Evolutionary conservation across 2,888 invertebrate genomes (phyloP).

Genomic region (Tribolium freemani): DNA sequence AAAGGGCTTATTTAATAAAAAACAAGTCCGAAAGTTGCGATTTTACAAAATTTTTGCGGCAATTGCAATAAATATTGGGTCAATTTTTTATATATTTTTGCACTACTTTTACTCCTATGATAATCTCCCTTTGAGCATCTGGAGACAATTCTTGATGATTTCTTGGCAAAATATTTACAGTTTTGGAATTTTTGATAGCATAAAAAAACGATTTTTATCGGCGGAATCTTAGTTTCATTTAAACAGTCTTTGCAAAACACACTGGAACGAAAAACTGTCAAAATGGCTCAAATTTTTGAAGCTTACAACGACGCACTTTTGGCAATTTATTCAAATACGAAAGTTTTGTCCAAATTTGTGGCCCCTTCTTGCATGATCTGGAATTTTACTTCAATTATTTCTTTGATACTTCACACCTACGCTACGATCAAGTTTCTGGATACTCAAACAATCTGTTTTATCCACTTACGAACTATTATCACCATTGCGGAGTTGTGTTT

Average conservation of each 20-base stretch:
- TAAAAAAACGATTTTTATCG: not conserved
- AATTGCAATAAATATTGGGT: not conserved
- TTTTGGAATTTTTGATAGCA: not conserved
- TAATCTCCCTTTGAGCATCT: not conserved
- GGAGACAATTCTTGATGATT: not conserved
- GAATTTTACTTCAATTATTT: not conserved
- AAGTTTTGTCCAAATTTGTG: not conserved
- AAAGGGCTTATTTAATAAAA: not conserved
- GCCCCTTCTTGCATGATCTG: not conserved
- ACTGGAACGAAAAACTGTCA: not conserved
- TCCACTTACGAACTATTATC: not conserved
- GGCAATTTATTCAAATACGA: not conserved
- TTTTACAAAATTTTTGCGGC: not conserved
- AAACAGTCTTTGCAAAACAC: not conserved
- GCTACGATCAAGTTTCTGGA: not conserved
- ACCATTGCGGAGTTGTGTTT: not conserved
- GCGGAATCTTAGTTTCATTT: not conserved
- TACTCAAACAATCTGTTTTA: not conserved
- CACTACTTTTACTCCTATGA: not conserved
- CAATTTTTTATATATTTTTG: not conserved
- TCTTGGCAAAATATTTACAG: not conserved
- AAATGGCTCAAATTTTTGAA: not conserved
- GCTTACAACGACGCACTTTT: not conserved
- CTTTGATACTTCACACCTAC: constrained; percentile 6
- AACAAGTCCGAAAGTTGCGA: not conserved